Evolutionary conservation across 1,140 invertebrate species (phyloP).

Genomic region (Drosophila kikkawai): DNA sequence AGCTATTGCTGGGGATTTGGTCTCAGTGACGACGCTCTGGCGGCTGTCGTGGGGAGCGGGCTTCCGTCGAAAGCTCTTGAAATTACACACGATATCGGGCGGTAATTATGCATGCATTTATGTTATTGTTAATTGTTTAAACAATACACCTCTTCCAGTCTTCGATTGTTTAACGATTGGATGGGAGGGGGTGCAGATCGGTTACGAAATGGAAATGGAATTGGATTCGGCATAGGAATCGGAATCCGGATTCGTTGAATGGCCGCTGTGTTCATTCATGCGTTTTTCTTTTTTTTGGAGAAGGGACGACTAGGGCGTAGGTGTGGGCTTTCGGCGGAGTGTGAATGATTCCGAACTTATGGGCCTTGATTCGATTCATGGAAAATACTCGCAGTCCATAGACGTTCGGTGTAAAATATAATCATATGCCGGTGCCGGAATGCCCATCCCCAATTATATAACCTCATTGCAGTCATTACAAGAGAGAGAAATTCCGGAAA

Average conservation of each 20-base stretch:
- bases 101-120: slow-evolving; percentile 78
- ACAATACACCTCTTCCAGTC: slow-evolving; percentile 58
- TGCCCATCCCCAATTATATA: slow-evolving; percentile 32
- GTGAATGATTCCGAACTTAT: slow-evolving; percentile 41
- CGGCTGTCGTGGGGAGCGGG: slow-evolving; percentile 69
- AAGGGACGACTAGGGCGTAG: slow-evolving; percentile 19
- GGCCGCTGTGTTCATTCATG: slow-evolving; percentile 64
- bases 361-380: slow-evolving; percentile 50
- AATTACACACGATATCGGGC: slow-evolving; percentile 70
- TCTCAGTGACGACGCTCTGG: slow-evolving; percentile 60
- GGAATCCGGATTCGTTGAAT: slow-evolving; percentile 58
- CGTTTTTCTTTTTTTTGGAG: slow-evolving; percentile 9
- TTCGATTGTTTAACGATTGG: slow-evolving; percentile 42
- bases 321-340: slow-evolving; percentile 27
- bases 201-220: slow-evolving; percentile 60
- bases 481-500: slow-evolving; percentile 59
- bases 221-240: slow-evolving; percentile 19
- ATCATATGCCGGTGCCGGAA: slow-evolving; percentile 9
- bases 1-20: background rate
- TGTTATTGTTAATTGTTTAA: slow-evolving; percentile 83
- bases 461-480: slow-evolving; percentile 47
- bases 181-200: slow-evolving; percentile 5
- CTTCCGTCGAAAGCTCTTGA: slow-evolving; percentile 74
- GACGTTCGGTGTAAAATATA: slow-evolving; percentile 27
- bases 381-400: slow-evolving; percentile 51